Evolutionary conservation across 2,888 invertebrate species (phyloP), one percentile per base, ranked within the genome.

Genomic region (Lepetodrilus schrolli): DNA sequence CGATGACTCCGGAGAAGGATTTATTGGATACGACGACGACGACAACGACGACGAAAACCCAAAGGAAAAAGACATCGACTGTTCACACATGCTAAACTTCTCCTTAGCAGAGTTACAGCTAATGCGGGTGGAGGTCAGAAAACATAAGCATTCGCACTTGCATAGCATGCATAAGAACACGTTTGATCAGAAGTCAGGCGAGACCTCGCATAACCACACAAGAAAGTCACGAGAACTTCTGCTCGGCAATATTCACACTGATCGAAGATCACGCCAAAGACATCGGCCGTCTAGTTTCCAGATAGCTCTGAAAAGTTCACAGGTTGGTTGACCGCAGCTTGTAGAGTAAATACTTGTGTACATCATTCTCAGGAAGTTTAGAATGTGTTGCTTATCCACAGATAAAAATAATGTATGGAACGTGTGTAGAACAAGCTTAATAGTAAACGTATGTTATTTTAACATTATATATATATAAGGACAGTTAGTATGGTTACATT

Each of bases 251-350:
- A 90, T 92, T 21, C 92, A 92, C 78, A 92, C 92, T 0, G 90
- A 91, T 69, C 81, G 84, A 58, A 87, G 89, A 20, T 83, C 90
- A 36, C 85, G 92, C 48, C 89, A 90, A 74, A 87, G 88, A 37
- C 92, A 93, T 84, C 88, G 90, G 20, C 93, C 93, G 0, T 92
- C 92, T 0, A 91, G 92, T 66, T 93, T 92, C 84, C 93, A 93
- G 87, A 87, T 89, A n/a, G 92, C 93, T 1, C 86, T 93, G 10
- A 83, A 92, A 13, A 85, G 89, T 68, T 83, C 87, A 3, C 84
- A 90, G 87, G 91, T 91, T 79, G 86, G 85, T 73, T n/a, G n/a
- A n/a, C n/a, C n/a, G n/a, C n/a, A n/a, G n/a, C n/a, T n/a, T n/a
- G n/a, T n/a, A n/a, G n/a, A n/a, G n/a, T n/a, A n/a, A n/a, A n/a